Evolutionary conservation across 2,797 vertebrate genomes (phyloP).

Genomic region (Tarsius wallacei): DNA sequence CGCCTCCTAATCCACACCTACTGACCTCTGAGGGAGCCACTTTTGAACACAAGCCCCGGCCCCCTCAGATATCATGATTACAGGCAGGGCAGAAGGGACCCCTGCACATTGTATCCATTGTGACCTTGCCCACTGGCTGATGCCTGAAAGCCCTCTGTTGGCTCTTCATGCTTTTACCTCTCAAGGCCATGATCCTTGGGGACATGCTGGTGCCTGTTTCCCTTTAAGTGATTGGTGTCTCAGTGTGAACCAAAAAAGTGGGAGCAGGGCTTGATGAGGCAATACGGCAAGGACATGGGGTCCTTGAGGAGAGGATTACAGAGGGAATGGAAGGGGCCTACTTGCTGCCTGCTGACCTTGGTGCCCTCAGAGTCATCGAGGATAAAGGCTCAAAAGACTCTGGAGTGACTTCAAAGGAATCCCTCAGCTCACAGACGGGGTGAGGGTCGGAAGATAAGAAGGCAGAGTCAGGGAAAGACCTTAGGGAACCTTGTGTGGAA

Average conservation of each 20-base stretch:
- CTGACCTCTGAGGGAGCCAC: neutral
- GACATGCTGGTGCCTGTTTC: neutral
- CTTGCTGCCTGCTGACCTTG: neutral
- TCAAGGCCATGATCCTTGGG: neutral
- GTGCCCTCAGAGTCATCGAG: neutral
- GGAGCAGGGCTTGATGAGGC: neutral
- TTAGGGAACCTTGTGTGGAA: neutral
- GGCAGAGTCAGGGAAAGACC: neutral
- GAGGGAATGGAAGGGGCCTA: neutral
- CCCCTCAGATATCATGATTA: neutral
- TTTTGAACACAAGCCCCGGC: neutral
- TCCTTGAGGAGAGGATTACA: neutral
- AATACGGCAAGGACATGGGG: neutral
- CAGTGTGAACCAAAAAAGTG: neutral
- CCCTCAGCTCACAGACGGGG: neutral
- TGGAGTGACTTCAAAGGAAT: conserved; percentile 55
- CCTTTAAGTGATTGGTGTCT: neutral
- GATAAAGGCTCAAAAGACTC: neutral
- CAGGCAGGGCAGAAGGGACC: neutral
- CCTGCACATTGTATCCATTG: neutral
- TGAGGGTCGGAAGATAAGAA: conserved; percentile 34
- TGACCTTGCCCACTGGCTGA: neutral
- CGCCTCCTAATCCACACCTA: neutral
- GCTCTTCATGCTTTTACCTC: neutral
- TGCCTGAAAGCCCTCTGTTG: neutral